Conservation (phyloP, 2,797 vertebrate genomes). For the Cynodonichthys magdalenae region DNA sequence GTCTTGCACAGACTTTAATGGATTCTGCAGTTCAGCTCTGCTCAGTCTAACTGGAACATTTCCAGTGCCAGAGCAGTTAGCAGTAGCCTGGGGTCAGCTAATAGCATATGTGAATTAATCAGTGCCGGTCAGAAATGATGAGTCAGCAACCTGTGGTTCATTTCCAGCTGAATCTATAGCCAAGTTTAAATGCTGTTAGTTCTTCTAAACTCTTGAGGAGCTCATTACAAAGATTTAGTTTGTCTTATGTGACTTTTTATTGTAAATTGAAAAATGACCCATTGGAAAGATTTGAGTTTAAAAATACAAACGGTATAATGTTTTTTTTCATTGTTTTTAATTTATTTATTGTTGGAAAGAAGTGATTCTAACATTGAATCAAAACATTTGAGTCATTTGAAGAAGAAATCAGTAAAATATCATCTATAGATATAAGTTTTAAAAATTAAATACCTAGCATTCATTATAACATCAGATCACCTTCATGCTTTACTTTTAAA, state of each 20-base stretch:
- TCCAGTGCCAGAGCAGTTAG: constrained; percentile 56
- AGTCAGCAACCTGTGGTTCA: constrained; percentile 67
- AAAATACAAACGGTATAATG: background rate
- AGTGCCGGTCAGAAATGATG: constrained; percentile 50
- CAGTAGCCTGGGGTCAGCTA: constrained; percentile 56
- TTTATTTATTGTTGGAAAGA: too few species aligned
- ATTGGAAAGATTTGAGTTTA: background rate
- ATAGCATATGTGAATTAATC: constrained; percentile 60
- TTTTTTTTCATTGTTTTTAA: background rate
- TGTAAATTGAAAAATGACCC: background rate
- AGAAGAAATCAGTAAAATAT: too few species aligned
- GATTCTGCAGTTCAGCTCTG: constrained; percentile 41
- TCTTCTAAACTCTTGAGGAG: constrained; percentile 10
- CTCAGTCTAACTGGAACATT: constrained; percentile 58
- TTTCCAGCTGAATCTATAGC: constrained; percentile 49
- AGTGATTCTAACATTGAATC: too few species aligned
- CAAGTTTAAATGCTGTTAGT: constrained; percentile 46
- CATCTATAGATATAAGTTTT: too few species aligned
- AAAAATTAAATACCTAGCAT: too few species aligned
- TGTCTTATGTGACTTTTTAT: background rate
- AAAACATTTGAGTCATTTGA: too few species aligned
- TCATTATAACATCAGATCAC: too few species aligned
- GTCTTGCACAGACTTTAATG: constrained; percentile 38
- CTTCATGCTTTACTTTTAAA: too few species aligned
- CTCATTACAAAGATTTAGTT: constrained; percentile 4